These are phyloP conservation scores for Beroe forskalii DNA, from an alignment of 37 sponge, comb jelly and placozoan species.

Conservation along the genomic window DNA sequence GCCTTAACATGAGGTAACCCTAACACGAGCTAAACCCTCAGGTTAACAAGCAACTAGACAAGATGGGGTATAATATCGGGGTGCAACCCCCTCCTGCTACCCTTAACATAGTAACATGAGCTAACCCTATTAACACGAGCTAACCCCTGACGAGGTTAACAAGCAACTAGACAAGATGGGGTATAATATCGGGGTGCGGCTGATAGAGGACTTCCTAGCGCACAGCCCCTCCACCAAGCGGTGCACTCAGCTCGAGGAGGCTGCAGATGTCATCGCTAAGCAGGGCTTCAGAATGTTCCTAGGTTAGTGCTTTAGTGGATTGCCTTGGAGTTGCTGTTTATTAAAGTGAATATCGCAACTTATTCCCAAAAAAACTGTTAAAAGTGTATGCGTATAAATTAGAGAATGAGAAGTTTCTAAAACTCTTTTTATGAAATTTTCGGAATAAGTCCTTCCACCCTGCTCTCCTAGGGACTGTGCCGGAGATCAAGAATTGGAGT, in stretches of 20 bases:
- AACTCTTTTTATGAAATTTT: too few relatives aligned
- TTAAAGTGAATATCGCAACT: too few relatives aligned
- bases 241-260: conserved; percentile 85
- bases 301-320: conserved; percentile 39
- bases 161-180: conserved; percentile 96
- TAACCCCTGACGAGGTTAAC: conserved; percentile 77
- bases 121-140: too few relatives aligned
- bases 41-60: conserved; percentile 93
- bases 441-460: too few relatives aligned
- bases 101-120: too few relatives aligned
- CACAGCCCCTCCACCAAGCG: conserved; percentile 72
- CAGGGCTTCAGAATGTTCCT: conserved; percentile 92
- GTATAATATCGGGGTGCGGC: conserved; percentile 92
- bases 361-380: too few relatives aligned
- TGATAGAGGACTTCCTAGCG: conserved; percentile 95
- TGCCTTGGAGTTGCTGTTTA: too few relatives aligned
- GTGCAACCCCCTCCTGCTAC: too few relatives aligned
- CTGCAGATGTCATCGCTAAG: conserved; percentile 85
- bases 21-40: too few relatives aligned
- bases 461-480: conserved; percentile 73
- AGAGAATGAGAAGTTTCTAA: too few relatives aligned
- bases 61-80: conserved; percentile 98
- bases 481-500: conserved; percentile 88
- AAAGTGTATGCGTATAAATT: too few relatives aligned
- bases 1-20: too few relatives aligned